Evolutionary conservation across 2,888 invertebrate species (phyloP).

Genomic region (Eupelmus urozonus): DNA sequence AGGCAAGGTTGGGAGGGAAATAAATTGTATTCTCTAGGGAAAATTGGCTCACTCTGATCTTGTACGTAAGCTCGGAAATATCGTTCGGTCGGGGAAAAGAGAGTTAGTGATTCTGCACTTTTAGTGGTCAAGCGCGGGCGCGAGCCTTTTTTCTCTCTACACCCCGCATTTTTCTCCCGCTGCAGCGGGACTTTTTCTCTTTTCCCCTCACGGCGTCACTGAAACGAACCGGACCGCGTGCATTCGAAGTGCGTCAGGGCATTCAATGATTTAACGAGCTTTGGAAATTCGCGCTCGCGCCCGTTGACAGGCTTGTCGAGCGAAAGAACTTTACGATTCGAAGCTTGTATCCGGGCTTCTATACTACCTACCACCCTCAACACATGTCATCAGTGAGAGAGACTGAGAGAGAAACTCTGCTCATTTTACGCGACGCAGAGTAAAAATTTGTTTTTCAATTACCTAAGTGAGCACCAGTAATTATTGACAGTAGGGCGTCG

Average conservation of each 20-base stretch:
- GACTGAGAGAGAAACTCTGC: conserved; percentile 8
- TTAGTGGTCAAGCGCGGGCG: conserved; percentile 58
- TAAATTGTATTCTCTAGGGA: conserved; percentile 61
- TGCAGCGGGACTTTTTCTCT: background rate
- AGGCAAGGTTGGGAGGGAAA: conserved; percentile 41
- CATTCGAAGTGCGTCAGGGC: background rate
- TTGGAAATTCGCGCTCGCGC: conserved; percentile 32
- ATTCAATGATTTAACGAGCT: conserved; percentile 56
- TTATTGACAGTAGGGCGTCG: too few relatives aligned
- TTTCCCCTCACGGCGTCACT: background rate
- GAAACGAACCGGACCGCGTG: background rate
- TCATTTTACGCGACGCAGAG: background rate
- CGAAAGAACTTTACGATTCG: conserved; percentile 22
- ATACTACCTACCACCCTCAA: background rate
- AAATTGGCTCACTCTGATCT: conserved; percentile 61
- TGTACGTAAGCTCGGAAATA: conserved; percentile 57
- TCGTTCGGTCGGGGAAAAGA: conserved; percentile 43
- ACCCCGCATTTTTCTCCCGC: background rate
- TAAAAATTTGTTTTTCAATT: conserved; percentile 33
- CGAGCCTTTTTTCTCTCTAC: too few relatives aligned
- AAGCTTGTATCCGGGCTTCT: background rate
- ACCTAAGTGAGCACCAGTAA: too few relatives aligned
- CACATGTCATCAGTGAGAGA: background rate
- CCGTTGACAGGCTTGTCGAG: conserved; percentile 25
- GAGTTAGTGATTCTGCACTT: conserved; percentile 62